Evolutionary conservation across 2,113 vertebrate species (phyloP).

Genomic region (Australoheros scitulus): DNA sequence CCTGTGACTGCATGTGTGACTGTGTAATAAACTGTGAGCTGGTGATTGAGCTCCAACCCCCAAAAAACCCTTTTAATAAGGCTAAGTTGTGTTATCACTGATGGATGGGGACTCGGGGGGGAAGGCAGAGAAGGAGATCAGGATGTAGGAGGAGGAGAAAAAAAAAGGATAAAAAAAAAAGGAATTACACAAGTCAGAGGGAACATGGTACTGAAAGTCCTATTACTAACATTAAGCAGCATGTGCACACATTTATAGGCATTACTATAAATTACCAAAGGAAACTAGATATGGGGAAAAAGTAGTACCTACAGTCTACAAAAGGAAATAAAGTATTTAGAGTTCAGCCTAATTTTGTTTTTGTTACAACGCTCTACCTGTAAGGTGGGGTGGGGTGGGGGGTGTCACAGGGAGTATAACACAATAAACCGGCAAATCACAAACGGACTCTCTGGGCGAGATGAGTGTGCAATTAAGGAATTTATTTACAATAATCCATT

Average conservation of each 20-base stretch:
- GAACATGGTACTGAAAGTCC: background rate
- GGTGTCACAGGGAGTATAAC: no score
- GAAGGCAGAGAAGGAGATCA: conserved; percentile 16
- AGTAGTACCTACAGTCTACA: background rate
- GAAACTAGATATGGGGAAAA: background rate
- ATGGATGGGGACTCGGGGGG: conserved; percentile 13
- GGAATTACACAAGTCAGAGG: conserved; percentile 10
- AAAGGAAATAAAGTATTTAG: no score
- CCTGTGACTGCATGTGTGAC: background rate
- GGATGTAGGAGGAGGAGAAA: conserved; percentile 3
- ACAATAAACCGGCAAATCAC: no score
- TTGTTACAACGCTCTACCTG: no score
- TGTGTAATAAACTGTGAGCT: conserved; percentile 32
- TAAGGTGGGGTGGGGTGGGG: no score
- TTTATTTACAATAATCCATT: no score
- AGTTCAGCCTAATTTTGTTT: no score
- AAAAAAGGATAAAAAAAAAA: background rate
- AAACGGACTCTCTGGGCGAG: no score
- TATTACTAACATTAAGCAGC: background rate
- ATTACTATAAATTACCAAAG: background rate
- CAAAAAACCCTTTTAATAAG: conserved; percentile 39
- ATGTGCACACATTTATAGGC: background rate
- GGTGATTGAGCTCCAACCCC: conserved; percentile 23
- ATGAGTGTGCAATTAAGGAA: no score
- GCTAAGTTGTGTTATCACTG: conserved; percentile 49